A percentile compares a stretch with the other conserved stretches of the same genome.
Conservation (phyloP, 1,140 invertebrate species). For the Calephelis virginiensis region DNA sequence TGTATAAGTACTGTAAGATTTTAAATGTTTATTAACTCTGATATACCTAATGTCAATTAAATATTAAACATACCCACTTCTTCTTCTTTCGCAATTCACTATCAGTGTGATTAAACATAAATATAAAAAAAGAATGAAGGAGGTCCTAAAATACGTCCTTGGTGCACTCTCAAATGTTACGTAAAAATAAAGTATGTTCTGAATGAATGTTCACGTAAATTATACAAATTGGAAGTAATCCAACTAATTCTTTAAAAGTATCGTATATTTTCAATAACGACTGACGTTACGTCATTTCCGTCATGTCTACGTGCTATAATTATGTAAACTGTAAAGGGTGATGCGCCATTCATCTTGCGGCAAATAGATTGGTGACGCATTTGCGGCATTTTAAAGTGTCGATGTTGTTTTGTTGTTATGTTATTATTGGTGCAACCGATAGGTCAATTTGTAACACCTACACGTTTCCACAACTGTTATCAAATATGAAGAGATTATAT, state of each 20-base stretch:
- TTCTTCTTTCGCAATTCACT: not conserved
- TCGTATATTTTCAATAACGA: conserved; percentile 36
- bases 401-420: not conserved
- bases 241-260: conserved; percentile 29
- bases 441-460: too few relatives aligned
- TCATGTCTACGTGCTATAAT: conserved; percentile 29
- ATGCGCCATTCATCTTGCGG: conserved; percentile 32
- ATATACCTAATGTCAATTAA: too few relatives aligned
- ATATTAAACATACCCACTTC: too few relatives aligned
- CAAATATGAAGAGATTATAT: too few relatives aligned
- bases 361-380: conserved; percentile 35
- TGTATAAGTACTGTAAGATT: too few relatives aligned
- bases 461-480: too few relatives aligned
- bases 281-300: conserved; percentile 30
- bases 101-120: not conserved
- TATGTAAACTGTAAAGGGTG: conserved; percentile 35
- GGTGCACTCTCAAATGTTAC: not conserved
- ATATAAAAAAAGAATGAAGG: not conserved
- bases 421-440: not conserved
- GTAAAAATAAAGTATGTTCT: conserved; percentile 8
- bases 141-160: conserved; percentile 3
- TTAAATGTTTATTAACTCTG: too few relatives aligned
- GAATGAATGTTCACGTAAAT: conserved; percentile 7
- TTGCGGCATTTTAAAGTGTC: conserved; percentile 11
- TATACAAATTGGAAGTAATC: conserved; percentile 29